Conservation (phyloP, 2,888 invertebrate genomes). For the Agonopterix arenella region DNA sequence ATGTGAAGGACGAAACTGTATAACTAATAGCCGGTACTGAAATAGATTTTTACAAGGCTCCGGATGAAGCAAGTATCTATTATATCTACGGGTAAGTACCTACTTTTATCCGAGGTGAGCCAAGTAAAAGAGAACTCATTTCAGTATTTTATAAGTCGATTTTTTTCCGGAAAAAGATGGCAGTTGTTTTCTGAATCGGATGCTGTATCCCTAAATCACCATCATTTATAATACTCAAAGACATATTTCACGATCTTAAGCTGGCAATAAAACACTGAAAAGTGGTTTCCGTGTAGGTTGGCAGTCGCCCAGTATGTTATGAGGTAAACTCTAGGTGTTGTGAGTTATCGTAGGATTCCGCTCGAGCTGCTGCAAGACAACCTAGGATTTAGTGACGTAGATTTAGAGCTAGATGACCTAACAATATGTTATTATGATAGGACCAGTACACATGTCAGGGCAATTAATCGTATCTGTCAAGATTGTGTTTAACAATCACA, state of each 20-base stretch:
- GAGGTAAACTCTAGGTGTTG: conserved; percentile 16
- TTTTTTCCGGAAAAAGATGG: neutral
- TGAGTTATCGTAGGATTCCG: conserved; percentile 34
- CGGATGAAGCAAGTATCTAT: too few species aligned
- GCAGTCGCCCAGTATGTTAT: conserved; percentile 15
- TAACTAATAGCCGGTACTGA: too few species aligned
- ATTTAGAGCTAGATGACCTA: conserved; percentile 23
- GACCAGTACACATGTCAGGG: neutral
- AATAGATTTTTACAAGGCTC: too few species aligned
- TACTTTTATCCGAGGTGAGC: too few species aligned
- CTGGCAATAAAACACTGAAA: conserved; percentile 11
- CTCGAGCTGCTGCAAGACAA: conserved; percentile 24
- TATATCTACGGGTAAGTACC: too few species aligned
- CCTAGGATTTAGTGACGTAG: conserved; percentile 29
- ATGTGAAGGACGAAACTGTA: neutral
- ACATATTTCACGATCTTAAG: conserved; percentile 8
- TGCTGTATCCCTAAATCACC: neutral
- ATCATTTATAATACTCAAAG: conserved; percentile 3
- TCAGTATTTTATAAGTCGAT: neutral
- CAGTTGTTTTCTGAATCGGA: neutral
- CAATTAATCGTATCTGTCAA: conserved; percentile 5
- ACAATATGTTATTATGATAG: conserved; percentile 23
- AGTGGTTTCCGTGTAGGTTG: conserved; percentile 9
- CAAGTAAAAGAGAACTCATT: too few species aligned
- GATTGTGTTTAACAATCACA: neutral